Conservation (phyloP, 2,797 vertebrate species). For the Alauda arvensis region DNA sequence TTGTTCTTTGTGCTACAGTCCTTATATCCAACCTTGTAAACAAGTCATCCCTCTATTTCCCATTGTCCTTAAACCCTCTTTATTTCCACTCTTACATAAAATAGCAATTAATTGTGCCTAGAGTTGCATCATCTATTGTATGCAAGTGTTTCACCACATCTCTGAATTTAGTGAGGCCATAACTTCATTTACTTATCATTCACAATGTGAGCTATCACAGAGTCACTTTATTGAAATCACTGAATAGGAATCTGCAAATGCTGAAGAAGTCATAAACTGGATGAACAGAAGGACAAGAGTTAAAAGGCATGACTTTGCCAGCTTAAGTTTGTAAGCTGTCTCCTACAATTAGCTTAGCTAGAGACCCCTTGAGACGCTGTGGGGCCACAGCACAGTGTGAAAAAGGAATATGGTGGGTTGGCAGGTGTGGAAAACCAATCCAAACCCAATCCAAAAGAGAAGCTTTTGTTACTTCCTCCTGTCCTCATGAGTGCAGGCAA, state of each 20-base stretch:
- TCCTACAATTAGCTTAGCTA: not conserved
- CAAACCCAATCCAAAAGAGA: not conserved
- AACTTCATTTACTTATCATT: not conserved
- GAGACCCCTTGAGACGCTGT: not conserved
- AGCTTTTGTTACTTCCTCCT: not conserved
- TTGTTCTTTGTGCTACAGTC: not conserved
- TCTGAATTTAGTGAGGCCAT: not conserved
- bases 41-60: not conserved
- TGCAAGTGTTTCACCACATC: not conserved
- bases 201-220: no score
- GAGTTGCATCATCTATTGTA: not conserved
- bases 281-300: not conserved
- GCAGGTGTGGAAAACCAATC: not conserved
- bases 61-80: not conserved
- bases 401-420: not conserved
- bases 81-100: not conserved
- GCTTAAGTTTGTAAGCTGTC: not conserved
- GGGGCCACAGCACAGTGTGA: not conserved
- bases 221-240: not conserved
- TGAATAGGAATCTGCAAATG: not conserved
- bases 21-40: not conserved
- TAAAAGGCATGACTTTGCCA: not conserved
- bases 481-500: no score
- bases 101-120: not conserved
- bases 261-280: not conserved